A percentile compares a stretch with the other conserved stretches of the same genome.
Conservation (phyloP, 2,888 invertebrate species). For the Dysmachus trigonus region DNA sequence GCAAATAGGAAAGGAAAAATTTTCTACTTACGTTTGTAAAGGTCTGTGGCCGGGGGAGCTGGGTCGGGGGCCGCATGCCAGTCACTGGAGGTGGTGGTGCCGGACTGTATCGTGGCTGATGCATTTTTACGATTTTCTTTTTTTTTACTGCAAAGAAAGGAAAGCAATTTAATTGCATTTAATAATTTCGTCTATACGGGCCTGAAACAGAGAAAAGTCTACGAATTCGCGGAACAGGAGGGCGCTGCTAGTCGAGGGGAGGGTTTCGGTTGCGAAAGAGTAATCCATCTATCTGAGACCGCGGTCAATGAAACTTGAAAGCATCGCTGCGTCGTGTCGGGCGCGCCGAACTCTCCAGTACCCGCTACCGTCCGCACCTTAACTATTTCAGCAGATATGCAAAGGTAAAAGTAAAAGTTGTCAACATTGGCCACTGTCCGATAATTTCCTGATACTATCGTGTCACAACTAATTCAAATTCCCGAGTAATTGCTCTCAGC, state of each 20-base stretch:
- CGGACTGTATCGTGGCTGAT: conserved; percentile 60
- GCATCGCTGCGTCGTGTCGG: background rate
- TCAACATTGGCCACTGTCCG: background rate
- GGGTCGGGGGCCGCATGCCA: conserved; percentile 55
- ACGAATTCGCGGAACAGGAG: background rate
- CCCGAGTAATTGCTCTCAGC: background rate
- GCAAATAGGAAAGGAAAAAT: conserved; percentile 12
- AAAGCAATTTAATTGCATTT: conserved; percentile 14
- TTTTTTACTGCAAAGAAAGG: conserved; percentile 21
- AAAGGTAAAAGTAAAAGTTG: background rate
- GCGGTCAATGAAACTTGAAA: background rate
- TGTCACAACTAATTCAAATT: background rate
- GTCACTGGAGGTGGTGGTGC: conserved; percentile 55
- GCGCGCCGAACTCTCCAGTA: background rate
- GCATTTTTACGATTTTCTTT: conserved; percentile 53
- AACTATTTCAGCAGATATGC: background rate
- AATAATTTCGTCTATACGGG: background rate
- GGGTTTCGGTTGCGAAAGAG: background rate
- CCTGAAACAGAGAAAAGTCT: background rate
- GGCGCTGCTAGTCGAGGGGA: background rate
- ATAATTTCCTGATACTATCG: background rate
- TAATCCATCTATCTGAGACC: background rate
- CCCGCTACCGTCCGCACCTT: background rate
- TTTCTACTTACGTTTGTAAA: conserved; percentile 65
- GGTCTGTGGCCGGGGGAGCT: conserved; percentile 58